Percentiles rank a stretch among this genome's conserved stretches.
phyloP scores from a whole-genome alignment of 2,888 invertebrate genomes.

The Nemotelus nigrinus region DNA sequence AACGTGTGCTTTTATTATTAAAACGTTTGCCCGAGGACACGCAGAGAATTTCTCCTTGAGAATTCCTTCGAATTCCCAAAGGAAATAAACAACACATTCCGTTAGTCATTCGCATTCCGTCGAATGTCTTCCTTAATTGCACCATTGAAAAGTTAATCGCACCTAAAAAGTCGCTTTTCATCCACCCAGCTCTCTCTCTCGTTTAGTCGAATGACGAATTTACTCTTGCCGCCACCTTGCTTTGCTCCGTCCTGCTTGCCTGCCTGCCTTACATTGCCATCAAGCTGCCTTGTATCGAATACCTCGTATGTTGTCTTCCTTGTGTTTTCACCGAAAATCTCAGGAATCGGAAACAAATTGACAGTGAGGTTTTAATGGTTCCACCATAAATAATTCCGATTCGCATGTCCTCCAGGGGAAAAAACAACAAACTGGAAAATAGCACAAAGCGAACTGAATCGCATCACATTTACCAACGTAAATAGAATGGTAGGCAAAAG shows the following conservation, averaged over 20 bases:
- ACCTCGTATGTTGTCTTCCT: neutral
- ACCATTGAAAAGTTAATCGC: conserved; percentile 26
- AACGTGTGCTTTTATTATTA: no score
- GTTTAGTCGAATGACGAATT: conserved; percentile 1
- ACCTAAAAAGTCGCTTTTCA: conserved; percentile 5
- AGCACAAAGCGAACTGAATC: neutral
- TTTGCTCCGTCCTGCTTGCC: no score
- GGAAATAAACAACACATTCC: neutral
- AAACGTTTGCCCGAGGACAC: no score
- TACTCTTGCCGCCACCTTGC: neutral
- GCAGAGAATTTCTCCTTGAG: no score
- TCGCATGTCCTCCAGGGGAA: conserved; percentile 24
- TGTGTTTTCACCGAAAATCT: neutral
- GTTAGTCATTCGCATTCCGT: neutral
- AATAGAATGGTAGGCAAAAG: conserved; percentile 2
- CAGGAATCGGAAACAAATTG: conserved; percentile 34
- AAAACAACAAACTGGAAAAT: conserved; percentile 12
- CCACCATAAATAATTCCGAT: conserved; percentile 31
- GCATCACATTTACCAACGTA: neutral
- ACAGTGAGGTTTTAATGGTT: conserved; percentile 36
- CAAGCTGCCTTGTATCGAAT: no score
- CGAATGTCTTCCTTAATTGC: conserved; percentile 19
- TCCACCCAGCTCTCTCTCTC: neutral
- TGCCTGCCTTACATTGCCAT: no score
- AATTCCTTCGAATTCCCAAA: neutral